Evolutionary conservation across 2,888 invertebrate genomes (phyloP).

Genomic region (Drosophila prolongata): DNA sequence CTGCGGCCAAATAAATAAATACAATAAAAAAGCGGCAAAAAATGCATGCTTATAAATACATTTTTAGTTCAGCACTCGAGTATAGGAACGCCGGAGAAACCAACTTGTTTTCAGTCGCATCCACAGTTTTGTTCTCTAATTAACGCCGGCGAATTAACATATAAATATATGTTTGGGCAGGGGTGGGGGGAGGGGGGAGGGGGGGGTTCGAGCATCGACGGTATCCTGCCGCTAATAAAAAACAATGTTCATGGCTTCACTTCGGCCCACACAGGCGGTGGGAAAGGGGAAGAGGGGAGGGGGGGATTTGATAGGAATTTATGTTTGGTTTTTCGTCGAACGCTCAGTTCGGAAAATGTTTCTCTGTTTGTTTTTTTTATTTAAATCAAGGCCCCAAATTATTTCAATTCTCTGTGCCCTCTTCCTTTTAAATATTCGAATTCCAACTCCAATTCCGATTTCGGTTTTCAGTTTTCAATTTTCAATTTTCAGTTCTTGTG

Average conservation of each 20-base stretch:
- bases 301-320: slow-evolving; percentile 49
- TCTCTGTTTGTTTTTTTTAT: slow-evolving; percentile 69
- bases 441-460: slow-evolving; percentile 48
- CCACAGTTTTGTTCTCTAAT: slow-evolving; percentile 54
- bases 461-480: slow-evolving; percentile 29
- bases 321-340: slow-evolving; percentile 73
- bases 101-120: slow-evolving; percentile 19
- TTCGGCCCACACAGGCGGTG: slow-evolving; percentile 53
- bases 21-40: slow-evolving; percentile 15
- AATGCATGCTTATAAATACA: slow-evolving; percentile 38
- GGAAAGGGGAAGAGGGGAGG: slow-evolving; percentile 39
- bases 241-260: slow-evolving; percentile 70
- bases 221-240: slow-evolving; percentile 75
- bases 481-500: slow-evolving; percentile 42
- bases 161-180: slow-evolving; percentile 45
- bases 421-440: slow-evolving; percentile 47
- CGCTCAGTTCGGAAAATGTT: slow-evolving; percentile 26
- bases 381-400: slow-evolving; percentile 75
- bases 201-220: slow-evolving; percentile 7
- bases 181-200: too few relatives aligned
- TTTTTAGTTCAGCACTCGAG: slow-evolving; percentile 34
- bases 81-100: slow-evolving; percentile 14
- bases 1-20: slow-evolving; percentile 62
- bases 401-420: slow-evolving; percentile 59
- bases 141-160: slow-evolving; percentile 71